Conservation (phyloP, 1,140 invertebrate species). For the Megathymus violae region DNA sequence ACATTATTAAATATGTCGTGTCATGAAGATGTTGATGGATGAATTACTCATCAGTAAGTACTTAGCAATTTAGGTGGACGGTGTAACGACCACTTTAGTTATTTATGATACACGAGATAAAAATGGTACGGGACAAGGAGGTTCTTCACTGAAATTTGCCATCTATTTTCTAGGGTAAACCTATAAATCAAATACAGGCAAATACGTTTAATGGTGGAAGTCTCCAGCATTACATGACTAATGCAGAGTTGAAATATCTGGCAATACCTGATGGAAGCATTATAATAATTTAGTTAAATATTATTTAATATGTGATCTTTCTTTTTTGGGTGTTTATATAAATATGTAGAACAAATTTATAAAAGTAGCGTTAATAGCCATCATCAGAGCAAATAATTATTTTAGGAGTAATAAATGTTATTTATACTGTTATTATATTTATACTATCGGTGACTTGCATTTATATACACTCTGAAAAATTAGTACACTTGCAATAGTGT, state of each 20-base stretch:
- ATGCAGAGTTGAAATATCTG: no score
- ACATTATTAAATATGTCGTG: conserved; percentile 31
- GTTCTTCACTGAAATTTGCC: background rate
- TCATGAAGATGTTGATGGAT: conserved; percentile 26
- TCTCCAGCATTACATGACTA: background rate
- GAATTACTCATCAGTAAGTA: conserved; percentile 15
- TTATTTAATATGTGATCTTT: no score
- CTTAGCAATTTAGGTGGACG: conserved; percentile 6
- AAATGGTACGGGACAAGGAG: background rate
- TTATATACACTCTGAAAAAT: background rate
- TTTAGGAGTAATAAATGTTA: no score
- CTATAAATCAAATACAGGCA: background rate
- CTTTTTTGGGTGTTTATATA: no score
- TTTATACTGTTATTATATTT: background rate
- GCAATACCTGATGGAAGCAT: no score
- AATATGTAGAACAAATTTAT: no score
- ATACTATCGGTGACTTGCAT: no score
- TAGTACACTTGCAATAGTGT: background rate
- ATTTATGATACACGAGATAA: conserved; percentile 9
- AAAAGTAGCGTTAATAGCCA: no score
- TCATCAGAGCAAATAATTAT: no score
- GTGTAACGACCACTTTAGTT: conserved; percentile 12
- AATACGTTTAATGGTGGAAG: background rate
- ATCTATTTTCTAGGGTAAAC: background rate
- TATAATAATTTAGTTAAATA: no score